A percentile compares a stretch with the other conserved stretches of the same genome.
phyloP scores from a whole-genome alignment of 2,797 vertebrate genomes.

The Micrastur ruficollis region DNA sequence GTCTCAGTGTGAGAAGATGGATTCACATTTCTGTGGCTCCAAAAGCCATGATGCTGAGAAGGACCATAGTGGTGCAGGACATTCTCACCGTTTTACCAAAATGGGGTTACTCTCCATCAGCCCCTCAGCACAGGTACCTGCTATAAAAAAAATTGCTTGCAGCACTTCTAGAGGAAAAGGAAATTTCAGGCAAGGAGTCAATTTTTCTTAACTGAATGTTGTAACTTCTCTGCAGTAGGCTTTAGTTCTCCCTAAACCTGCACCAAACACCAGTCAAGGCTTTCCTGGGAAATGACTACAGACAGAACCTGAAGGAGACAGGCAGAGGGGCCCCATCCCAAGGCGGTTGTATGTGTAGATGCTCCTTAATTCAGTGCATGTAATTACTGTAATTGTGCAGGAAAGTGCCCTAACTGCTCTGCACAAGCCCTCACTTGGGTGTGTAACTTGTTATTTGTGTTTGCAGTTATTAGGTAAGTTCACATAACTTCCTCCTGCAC shows the following conservation, averaged over 20 bases:
- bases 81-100: background rate
- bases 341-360: background rate
- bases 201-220: background rate
- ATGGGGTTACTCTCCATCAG: background rate
- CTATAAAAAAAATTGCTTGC: background rate
- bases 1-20: background rate
- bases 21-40: background rate
- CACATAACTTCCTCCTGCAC: background rate
- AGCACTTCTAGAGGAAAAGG: background rate
- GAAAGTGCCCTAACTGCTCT: background rate
- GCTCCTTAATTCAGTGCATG: background rate
- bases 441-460: background rate
- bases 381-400: background rate
- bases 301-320: background rate
- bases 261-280: background rate
- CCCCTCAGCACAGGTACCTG: background rate
- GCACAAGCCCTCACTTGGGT: background rate
- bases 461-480: background rate
- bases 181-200: background rate
- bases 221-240: background rate
- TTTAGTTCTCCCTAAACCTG: background rate
- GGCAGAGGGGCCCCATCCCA: background rate
- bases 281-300: background rate
- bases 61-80: background rate
- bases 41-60: background rate